A percentile compares a stretch with the other conserved stretches of the same genome.
phyloP scores from a whole-genome alignment of 1,140 invertebrate species.

The Trichoplusia ni region DNA sequence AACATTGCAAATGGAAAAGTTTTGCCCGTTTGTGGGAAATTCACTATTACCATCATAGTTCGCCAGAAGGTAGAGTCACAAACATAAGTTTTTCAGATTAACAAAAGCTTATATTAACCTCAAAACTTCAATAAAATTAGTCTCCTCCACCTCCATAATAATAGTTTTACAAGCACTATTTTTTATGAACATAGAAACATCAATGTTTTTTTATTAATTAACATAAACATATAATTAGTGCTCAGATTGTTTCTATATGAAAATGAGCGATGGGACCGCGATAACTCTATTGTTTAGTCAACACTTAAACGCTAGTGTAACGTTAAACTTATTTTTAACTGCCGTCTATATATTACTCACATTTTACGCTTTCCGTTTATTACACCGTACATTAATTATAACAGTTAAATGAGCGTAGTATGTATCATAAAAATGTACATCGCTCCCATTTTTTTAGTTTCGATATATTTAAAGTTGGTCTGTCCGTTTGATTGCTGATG shows the following conservation, averaged over 20 bases:
- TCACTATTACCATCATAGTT: too few species aligned
- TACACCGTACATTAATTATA: conserved; percentile 73
- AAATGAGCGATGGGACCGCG: conserved; percentile 35
- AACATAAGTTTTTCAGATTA: too few species aligned
- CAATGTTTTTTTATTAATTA: too few species aligned
- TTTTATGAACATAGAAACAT: too few species aligned
- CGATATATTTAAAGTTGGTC: neutral
- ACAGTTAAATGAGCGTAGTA: conserved; percentile 72
- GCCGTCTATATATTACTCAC: conserved; percentile 61
- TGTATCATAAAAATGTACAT: conserved; percentile 69
- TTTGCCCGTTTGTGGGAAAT: too few species aligned
- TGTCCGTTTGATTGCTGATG: neutral
- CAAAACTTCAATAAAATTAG: neutral
- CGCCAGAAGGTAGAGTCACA: too few species aligned
- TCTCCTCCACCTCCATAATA: neutral
- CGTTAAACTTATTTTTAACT: conserved; percentile 68
- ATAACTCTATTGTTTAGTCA: conserved; percentile 66
- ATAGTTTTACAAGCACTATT: conserved; percentile 6
- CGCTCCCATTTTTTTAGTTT: conserved; percentile 45
- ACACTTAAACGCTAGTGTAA: conserved; percentile 51
- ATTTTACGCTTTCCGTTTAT: conserved; percentile 68
- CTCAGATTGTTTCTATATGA: conserved; percentile 27
- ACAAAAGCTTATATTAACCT: too few species aligned
- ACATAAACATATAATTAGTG: conserved; percentile 26
- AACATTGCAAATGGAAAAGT: too few species aligned